Evolutionary conservation across 2,113 vertebrate species (phyloP).

Genomic region (Tenrec ecaudatus): DNA sequence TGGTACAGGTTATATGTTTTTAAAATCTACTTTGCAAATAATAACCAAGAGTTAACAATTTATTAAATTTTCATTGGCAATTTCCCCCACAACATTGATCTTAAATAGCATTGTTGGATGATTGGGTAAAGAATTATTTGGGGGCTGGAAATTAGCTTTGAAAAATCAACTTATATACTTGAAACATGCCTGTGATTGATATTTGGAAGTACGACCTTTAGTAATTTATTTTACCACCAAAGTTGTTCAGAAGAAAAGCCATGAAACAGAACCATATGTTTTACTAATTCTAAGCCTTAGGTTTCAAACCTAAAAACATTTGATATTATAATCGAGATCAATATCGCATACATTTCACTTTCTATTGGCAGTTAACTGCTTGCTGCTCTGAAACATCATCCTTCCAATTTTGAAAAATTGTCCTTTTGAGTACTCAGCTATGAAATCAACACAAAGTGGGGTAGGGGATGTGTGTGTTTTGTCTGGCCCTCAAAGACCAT

Average conservation of each 20-base stretch:
- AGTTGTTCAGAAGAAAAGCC: slow-evolving; percentile 37
- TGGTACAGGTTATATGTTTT: too few relatives aligned
- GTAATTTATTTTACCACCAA: slow-evolving; percentile 9
- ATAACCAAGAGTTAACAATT: not conserved
- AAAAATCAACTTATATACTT: slow-evolving; percentile 28
- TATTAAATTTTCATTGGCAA: not conserved
- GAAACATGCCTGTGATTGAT: not conserved
- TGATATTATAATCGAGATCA: not conserved
- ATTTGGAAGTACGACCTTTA: slow-evolving; percentile 28
- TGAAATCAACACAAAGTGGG: not conserved
- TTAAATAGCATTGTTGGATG: slow-evolving; percentile 11
- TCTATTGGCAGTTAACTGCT: not conserved
- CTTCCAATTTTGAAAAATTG: not conserved
- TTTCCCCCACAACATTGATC: not conserved
- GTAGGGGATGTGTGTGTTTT: not conserved
- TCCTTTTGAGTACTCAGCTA: not conserved
- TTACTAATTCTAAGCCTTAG: not conserved
- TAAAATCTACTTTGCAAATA: slow-evolving; percentile 13
- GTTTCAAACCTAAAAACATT: slow-evolving; percentile 21
- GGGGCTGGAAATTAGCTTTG: slow-evolving; percentile 26
- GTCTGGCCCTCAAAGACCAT: not conserved
- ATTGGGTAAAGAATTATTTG: not conserved
- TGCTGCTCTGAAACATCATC: not conserved
- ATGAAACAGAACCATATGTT: not conserved
- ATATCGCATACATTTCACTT: not conserved